Base-by-base conservation (phyloP, 2,113 vertebrate genomes). In the Cricetomys ansorgei region DNA sequence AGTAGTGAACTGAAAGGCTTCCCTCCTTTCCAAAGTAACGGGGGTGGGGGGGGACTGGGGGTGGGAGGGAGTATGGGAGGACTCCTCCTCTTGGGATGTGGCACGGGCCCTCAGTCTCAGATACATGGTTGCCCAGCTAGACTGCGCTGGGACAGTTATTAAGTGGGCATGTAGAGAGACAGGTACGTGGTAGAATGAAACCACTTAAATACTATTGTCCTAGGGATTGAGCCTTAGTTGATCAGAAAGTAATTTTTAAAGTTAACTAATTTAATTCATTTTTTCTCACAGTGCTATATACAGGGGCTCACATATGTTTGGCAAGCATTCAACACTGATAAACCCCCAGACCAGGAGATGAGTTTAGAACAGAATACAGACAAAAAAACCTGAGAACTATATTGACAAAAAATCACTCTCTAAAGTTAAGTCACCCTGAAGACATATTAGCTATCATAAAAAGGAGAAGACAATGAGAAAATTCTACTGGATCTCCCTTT, bases 331-430 rank as follows among this genome's bases (percentile, higher is more conserved):
- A 83, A 17, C 31, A 45, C 79, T 57, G 69, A 90, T 76, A 90
- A 10, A n/a, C 7, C 10, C 13, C 29, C 11, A 85, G 10, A 43
- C 40, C 50, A 31, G 48, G 45, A 94, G 16, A 79, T 75, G 13
- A 75, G 85, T 96, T 96, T 77, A 95, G 93, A 96, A 91, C 0
- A 96, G 62, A 13, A 95, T 37, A 17, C 34, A 45, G 67, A 65
- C 75, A 67, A 50, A 65, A 75, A 65, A n/a, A 88, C 17, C 17
- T 50, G 40, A 45, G 57, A 83, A 40, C 8, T 84, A 45, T 64
- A 43, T 64, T 4, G 43, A 79, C 34, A 37, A 50, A 79, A 92
- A 77, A 94, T 21, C 59, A 95, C 77, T 65, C 43, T 27, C 67
- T 62, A 94, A 93, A 93, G 8, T 25, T 43, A 88, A 25, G 40